Evolutionary conservation across 2,797 vertebrate species (phyloP), one percentile per base, ranked within the genome.

Genomic region (Lithobates sylvaticus): DNA sequence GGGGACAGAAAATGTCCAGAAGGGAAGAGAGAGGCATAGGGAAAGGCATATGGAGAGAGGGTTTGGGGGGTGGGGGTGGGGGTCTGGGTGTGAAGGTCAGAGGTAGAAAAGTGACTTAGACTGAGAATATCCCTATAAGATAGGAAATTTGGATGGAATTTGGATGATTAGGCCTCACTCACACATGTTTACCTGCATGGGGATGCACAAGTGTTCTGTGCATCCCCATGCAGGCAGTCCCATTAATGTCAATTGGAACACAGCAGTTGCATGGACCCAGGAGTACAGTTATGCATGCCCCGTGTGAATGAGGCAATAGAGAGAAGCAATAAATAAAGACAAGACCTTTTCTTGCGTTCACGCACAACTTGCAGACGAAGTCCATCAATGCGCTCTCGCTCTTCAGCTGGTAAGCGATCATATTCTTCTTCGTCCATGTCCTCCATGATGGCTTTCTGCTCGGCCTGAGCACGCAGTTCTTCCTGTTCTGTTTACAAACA

Each of bases 341-440:
- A 90, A 78, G 68, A 97, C 97, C 94, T 96, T 88, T 90, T 90
- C 71, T 90, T 97, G 76, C 90, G 89, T 32, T 93, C 90, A 32
- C 65, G 87, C 7, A 94, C 76, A 1, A 86, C 89, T 85, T 92
- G 87, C 88, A 90, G 89, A 2, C 94, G 75, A 42, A 68, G 58
- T 18, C 89, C 80, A 34, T 93, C 87, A 3, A 96, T 90, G 0
- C 0, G 1, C 34, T 89, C 78, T 73, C 94, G 96, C 86, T 95
- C 88, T 39, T 96, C 91, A 29, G 93, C 91, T 0, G 95, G 90
- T 72, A 99, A 90, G 42, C 94, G 93, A 0, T 96, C 94, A 2
- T 96, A 97, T 18, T 94, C 91, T 0, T 97, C 95, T 68, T 97
- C 96, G 72, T 96, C 95, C 90, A 96, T 89, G 26, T 94, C 91